phyloP scores from a whole-genome alignment of 2,113 vertebrate genomes.

The Pteruthius melanotis region DNA sequence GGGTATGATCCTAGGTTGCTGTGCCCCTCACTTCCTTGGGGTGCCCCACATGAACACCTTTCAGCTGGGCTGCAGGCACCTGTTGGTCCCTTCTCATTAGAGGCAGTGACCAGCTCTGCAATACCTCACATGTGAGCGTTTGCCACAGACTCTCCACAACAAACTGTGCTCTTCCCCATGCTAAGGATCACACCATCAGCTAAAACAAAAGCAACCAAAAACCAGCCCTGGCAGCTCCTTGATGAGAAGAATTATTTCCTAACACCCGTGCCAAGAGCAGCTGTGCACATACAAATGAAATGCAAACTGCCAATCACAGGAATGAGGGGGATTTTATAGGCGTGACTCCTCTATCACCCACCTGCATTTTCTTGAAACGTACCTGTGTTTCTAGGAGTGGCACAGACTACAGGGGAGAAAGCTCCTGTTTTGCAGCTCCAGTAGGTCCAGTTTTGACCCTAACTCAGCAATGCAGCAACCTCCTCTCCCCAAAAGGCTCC shows the following conservation, averaged over 20 bases:
- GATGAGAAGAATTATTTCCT: background rate
- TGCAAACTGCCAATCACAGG: background rate
- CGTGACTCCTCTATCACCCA: background rate
- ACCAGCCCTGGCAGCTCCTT: background rate
- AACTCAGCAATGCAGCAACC: background rate
- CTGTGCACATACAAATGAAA: background rate
- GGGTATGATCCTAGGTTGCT: background rate
- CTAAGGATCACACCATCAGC: background rate
- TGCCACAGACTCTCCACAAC: background rate
- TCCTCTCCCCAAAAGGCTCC: background rate
- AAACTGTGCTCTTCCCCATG: background rate
- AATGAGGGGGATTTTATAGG: background rate
- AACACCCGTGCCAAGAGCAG: background rate
- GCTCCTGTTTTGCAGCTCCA: background rate
- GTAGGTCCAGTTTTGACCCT: background rate
- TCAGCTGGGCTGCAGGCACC: background rate
- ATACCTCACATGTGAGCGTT: rapidly evolving
- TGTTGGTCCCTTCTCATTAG: background rate
- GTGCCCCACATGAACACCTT: background rate
- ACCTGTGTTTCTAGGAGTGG: background rate
- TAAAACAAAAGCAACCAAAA: background rate
- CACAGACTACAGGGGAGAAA: background rate
- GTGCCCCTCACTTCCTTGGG: background rate
- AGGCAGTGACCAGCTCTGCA: background rate
- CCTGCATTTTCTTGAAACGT: background rate